Percentiles rank a stretch among this genome's conserved stretches.
These are phyloP conservation scores for Standfussiana lucernea DNA, from an alignment of 2,888 invertebrate species.

Conservation along the genomic window DNA sequence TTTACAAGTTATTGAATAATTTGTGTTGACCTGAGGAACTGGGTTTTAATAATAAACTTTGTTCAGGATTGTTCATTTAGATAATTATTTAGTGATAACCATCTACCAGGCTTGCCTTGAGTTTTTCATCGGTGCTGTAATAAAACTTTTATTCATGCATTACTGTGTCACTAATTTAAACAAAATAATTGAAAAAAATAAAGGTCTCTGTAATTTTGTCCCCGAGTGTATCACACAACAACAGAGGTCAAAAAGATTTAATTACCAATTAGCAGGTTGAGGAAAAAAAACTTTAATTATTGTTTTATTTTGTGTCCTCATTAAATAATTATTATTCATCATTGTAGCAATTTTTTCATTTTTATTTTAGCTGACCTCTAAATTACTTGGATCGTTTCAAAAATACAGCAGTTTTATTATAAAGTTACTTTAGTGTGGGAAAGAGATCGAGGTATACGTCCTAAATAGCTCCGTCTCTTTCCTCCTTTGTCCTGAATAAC, in stretches of 20 bases:
- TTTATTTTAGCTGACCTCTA: background rate
- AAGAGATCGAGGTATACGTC: background rate
- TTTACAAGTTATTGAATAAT: constrained; percentile 19
- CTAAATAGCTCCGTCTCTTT: background rate
- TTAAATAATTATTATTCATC: background rate
- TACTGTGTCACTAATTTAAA: too few species aligned
- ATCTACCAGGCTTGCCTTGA: background rate
- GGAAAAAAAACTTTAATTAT: background rate
- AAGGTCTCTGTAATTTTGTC: background rate
- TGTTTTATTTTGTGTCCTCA: background rate
- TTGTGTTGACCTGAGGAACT: constrained; percentile 10
- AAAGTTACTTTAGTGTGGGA: background rate
- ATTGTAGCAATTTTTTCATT: background rate
- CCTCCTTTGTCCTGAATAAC: background rate
- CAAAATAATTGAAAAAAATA: background rate
- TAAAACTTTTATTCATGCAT: background rate
- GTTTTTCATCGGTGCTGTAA: background rate
- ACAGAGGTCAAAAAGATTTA: background rate
- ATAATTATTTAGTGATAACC: constrained; percentile 5
- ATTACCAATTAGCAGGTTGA: constrained; percentile 9
- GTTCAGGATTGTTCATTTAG: background rate
- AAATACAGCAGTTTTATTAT: background rate
- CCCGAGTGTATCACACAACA: background rate
- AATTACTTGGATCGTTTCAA: background rate
- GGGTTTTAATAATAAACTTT: constrained; percentile 19